Base-by-base conservation (phyloP, 2,113 vertebrate genomes). In the Maccullochella peelii region DNA sequence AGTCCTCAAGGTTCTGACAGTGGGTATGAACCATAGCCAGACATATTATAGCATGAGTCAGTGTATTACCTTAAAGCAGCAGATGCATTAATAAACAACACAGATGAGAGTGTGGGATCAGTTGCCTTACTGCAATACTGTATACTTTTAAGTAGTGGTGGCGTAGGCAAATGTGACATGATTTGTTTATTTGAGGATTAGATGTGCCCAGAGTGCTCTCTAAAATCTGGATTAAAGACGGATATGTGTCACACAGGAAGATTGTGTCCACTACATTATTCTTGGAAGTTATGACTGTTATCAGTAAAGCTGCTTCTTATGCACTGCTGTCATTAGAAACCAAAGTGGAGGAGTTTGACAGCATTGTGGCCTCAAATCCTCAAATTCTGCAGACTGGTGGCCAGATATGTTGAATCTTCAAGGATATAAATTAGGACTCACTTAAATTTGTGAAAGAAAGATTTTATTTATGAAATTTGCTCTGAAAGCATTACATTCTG, bases 391-490 rank as follows among this genome's bases (percentile, higher is more conserved):
- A 7, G 18, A 70, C 25, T 20, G 30, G 27, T 36, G 16, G 27
- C 67, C 54, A 7, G 6, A 18, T 36, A 1, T 33, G 20, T 38
- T 38, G 6, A n/a, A 52, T 67, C 8, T 33, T 65, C 49, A 78
- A 21, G 20, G 33, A 5, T 69, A 7, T 16, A 70, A 82, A 70
- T 70, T 23, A 74, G 12, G 23, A 87, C 57, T 61, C 70, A 18
- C n/a, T 69, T 16, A 57, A 70, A 68, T 38, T 63, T 73, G 57
- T 83, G 72, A 85, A 86, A 89, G 57, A 86, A 82, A 85, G 49
- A 73, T 59, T 92, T 91, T 87, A 92, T 92, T 93, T 89, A 85
- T 85, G 66, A 90, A 84, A 88, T 80, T 10, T 82, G 69, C 74
- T 84, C 25, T 59, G 70, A 86, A 83, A 92, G 88, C 71, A 85